Evolutionary conservation across 2,113 vertebrate genomes (phyloP).

Genomic region (Tachycineta bicolor): DNA sequence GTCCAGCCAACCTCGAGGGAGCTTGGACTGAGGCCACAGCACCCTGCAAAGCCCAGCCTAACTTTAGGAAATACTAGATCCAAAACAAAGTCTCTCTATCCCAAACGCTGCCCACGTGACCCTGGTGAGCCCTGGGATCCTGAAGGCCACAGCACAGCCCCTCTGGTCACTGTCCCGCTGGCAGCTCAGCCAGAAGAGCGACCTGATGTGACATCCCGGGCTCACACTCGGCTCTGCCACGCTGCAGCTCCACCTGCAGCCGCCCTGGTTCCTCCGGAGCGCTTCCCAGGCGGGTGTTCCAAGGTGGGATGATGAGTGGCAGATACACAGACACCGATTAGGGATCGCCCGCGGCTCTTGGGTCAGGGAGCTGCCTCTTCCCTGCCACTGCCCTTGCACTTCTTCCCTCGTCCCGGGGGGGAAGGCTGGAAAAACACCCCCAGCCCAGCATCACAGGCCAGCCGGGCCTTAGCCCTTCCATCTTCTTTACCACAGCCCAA

Average conservation of each 20-base stretch:
- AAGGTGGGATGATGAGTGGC: neutral
- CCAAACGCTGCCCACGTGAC: fast-evolving
- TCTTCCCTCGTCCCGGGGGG: neutral
- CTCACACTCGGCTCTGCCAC: fast-evolving
- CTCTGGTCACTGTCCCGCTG: neutral
- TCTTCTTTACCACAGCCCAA: conserved; percentile 2
- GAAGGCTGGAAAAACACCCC: neutral
- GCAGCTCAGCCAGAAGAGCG: neutral
- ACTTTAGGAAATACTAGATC: conserved; percentile 41
- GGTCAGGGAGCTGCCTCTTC: neutral
- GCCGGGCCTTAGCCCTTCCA: neutral
- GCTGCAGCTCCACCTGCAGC: neutral
- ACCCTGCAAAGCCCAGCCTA: neutral
- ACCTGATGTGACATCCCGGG: neutral
- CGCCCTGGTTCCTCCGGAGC: neutral
- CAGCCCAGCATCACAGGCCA: neutral
- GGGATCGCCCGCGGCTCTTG: neutral
- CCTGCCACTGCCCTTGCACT: neutral
- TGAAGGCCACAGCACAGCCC: neutral
- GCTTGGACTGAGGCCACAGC: neutral
- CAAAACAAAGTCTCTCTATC: conserved; percentile 26
- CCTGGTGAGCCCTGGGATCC: neutral
- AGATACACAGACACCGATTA: neutral
- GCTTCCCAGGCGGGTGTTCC: neutral
- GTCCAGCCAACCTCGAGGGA: neutral